A percentile compares a stretch with the other conserved stretches of the same genome.
phyloP scores from a whole-genome alignment of 2,888 invertebrate genomes.

The Drosophila ustulata region DNA sequence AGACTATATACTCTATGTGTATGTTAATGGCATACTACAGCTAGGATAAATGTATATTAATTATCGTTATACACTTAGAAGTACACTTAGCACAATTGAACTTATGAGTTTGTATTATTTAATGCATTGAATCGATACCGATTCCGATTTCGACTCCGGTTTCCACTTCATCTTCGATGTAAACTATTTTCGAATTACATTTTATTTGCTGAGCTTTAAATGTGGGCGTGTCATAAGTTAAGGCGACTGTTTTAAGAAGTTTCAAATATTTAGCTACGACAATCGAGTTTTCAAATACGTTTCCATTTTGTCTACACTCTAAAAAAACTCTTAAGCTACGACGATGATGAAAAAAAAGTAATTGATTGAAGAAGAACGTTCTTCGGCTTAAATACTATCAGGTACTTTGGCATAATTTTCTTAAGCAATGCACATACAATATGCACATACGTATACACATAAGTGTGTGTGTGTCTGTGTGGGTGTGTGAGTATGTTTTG shows the following conservation, averaged over 20 bases:
- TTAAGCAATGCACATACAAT: conserved; percentile 34
- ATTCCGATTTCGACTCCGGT: background rate
- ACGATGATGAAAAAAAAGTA: conserved; percentile 26
- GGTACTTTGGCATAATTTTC: conserved; percentile 83
- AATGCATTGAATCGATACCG: background rate
- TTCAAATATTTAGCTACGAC: conserved; percentile 52
- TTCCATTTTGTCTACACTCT: conserved; percentile 22
- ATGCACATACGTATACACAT: conserved; percentile 6
- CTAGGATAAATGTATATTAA: conserved; percentile 57
- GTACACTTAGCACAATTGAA: conserved; percentile 76
- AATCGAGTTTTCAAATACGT: conserved; percentile 7
- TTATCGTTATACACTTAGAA: conserved; percentile 73
- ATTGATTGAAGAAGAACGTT: conserved; percentile 23
- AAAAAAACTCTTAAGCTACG: conserved; percentile 29
- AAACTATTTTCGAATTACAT: background rate
- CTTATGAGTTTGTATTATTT: conserved; percentile 40
- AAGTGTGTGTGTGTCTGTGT: background rate
- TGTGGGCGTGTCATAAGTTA: conserved; percentile 73
- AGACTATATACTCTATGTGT: conserved; percentile 29
- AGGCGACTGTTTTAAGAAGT: conserved; percentile 61
- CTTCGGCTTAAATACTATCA: conserved; percentile 79
- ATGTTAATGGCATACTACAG: conserved; percentile 61
- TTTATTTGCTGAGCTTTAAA: conserved; percentile 44
- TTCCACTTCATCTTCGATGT: conserved; percentile 1
- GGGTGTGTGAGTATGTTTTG: conserved; percentile 6